Percentiles rank a stretch among this genome's conserved stretches.
Evolutionary conservation across 2,113 vertebrate genomes (phyloP).

Genomic region (Malurus cyaneus): DNA sequence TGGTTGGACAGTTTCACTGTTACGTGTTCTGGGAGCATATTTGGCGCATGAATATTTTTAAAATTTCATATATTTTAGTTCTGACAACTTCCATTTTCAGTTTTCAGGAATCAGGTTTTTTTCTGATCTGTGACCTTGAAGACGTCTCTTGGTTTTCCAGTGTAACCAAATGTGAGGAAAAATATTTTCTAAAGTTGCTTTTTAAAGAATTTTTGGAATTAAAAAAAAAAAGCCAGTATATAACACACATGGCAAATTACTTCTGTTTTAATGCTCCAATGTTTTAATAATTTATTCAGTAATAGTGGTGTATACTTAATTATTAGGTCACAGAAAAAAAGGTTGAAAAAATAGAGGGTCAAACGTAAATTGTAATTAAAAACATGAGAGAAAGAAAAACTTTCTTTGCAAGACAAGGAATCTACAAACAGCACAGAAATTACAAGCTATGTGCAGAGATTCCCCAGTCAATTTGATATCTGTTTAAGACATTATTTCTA

Average conservation of each 20-base stretch:
- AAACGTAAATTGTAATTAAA: neutral
- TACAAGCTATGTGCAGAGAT: neutral
- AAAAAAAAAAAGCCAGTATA: neutral
- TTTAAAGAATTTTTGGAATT: neutral
- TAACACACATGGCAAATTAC: neutral
- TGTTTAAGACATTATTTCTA: neutral
- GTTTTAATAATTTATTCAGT: neutral
- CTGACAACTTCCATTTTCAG: neutral
- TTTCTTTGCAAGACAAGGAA: neutral
- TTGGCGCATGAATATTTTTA: neutral
- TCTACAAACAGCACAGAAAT: neutral
- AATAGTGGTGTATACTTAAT: neutral
- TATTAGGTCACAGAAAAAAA: neutral
- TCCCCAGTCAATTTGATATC: neutral
- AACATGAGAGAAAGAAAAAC: neutral
- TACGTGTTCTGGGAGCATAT: neutral
- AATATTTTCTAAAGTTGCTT: neutral
- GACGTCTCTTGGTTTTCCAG: neutral
- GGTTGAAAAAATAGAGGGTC: fast-evolving
- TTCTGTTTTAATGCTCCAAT: neutral
- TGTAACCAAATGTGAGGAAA: neutral
- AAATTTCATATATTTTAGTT: conserved; percentile 16
- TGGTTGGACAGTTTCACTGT: neutral
- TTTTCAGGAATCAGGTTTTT: neutral
- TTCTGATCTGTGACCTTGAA: neutral